A percentile compares a stretch with the other conserved stretches of the same genome.
These are phyloP conservation scores for Tholera decimalis DNA, from an alignment of 2,888 invertebrate species.

Conservation along the genomic window DNA sequence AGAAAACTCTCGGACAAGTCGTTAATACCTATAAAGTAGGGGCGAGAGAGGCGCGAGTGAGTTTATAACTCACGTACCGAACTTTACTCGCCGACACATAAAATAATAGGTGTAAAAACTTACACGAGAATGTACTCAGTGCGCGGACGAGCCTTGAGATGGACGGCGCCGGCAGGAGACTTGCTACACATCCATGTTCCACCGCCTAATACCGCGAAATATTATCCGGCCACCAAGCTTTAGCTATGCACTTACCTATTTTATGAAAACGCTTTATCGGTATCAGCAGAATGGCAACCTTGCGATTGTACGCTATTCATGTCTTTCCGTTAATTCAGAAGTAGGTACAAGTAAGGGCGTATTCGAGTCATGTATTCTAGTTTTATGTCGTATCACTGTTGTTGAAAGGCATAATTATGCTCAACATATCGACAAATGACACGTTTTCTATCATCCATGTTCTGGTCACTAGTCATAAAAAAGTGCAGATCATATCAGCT, in stretches of 20 bases:
- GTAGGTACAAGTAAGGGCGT: conserved; percentile 4
- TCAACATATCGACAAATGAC: no score
- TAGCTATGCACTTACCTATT: conserved; percentile 52
- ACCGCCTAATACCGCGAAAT: conserved; percentile 64
- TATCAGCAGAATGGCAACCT: conserved; percentile 45
- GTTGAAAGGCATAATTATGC: no score
- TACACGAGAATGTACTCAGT: conserved; percentile 92
- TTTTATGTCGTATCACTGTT: no score
- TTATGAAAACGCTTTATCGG: conserved; percentile 64
- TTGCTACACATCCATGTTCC: conserved; percentile 66
- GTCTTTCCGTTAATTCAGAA: conserved; percentile 37
- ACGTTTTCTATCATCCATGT: no score
- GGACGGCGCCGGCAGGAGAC: conserved; percentile 79
- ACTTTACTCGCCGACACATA: conserved; percentile 92
- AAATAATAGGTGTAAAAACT: conserved; percentile 92
- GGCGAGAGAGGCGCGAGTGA: conserved; percentile 91
- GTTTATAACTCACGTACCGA: conserved; percentile 92
- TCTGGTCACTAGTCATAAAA: no score
- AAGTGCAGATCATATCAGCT: no score
- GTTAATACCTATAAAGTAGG: conserved; percentile 92
- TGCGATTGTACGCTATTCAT: conserved; percentile 52
- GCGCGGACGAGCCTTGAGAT: conserved; percentile 87
- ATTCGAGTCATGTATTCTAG: not conserved
- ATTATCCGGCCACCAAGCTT: conserved; percentile 53
- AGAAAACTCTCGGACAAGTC: conserved; percentile 92